Evolutionary conservation across 2,797 vertebrate species (phyloP).

Genomic region (Paguma larvata): DNA sequence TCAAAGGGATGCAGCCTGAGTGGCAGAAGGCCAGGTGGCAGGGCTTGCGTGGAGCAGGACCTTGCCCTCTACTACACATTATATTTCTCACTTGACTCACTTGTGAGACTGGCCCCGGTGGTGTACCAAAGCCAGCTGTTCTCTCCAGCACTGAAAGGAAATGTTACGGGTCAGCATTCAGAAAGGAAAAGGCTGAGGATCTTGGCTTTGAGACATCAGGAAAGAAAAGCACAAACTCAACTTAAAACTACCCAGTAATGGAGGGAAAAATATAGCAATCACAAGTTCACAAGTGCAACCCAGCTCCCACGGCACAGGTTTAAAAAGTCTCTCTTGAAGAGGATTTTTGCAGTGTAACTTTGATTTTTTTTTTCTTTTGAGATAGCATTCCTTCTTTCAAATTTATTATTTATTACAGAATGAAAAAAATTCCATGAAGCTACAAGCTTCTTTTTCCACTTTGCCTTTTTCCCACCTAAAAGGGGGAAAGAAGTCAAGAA

Average conservation of each 20-base stretch:
- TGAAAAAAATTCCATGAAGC: not conserved
- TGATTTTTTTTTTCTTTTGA: not conserved
- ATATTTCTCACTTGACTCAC: not conserved
- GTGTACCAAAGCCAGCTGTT: not conserved
- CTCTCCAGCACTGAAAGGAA: not conserved
- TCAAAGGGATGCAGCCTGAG: not conserved
- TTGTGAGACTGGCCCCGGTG: not conserved
- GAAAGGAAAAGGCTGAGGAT: not conserved
- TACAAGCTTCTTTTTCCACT: not conserved
- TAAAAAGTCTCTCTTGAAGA: not conserved
- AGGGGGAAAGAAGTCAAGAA: not conserved
- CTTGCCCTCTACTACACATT: not conserved
- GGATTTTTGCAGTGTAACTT: not conserved
- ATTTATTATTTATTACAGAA: constrained; percentile 38
- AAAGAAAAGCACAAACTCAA: not conserved
- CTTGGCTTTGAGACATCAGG: not conserved
- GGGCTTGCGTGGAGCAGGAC: not conserved
- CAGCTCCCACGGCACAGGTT: not conserved
- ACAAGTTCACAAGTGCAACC: not conserved
- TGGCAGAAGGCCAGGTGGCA: not conserved
- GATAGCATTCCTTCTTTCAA: constrained; percentile 16
- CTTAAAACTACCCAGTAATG: not conserved
- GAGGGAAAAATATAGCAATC: not conserved
- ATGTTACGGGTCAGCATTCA: not conserved
- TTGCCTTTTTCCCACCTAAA: not conserved